phyloP scores from a whole-genome alignment of 2,888 invertebrate genomes.

The Dynastes grantii region DNA sequence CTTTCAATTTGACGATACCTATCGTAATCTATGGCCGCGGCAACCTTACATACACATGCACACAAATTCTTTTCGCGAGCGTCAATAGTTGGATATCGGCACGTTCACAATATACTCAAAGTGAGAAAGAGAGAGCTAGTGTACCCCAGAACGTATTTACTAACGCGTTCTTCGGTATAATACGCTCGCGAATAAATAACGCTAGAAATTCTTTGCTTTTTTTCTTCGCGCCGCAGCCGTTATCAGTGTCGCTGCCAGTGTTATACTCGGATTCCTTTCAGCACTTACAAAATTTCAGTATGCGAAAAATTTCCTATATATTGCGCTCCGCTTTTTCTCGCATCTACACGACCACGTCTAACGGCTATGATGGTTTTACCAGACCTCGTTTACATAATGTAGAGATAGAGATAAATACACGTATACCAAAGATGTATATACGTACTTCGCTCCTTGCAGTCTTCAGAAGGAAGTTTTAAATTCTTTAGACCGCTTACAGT shows the following conservation, averaged over 20 bases:
- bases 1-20: constrained; percentile 39
- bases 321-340: constrained; percentile 11
- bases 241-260: constrained; percentile 43
- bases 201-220: constrained; percentile 25
- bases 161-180: constrained; percentile 13
- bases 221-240: constrained; percentile 2
- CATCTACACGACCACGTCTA: constrained; percentile 15
- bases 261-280: constrained; percentile 39
- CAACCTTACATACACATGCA: not conserved
- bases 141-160: constrained; percentile 23
- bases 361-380: constrained; percentile 3
- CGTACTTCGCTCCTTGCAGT: not conserved
- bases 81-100: constrained; percentile 31
- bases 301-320: constrained; percentile 44
- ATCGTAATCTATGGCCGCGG: constrained; percentile 18
- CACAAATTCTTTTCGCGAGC: not conserved
- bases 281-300: constrained; percentile 44
- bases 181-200: constrained; percentile 28
- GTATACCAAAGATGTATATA: not conserved
- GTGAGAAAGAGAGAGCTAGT: not conserved
- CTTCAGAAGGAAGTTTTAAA: not conserved
- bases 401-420: constrained; percentile 5
- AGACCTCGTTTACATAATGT: constrained; percentile 25
- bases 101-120: constrained; percentile 18
- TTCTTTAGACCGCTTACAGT: no score